Evolutionary conservation across 1,140 invertebrate genomes (phyloP).

Genomic region (Danaus plexippus): DNA sequence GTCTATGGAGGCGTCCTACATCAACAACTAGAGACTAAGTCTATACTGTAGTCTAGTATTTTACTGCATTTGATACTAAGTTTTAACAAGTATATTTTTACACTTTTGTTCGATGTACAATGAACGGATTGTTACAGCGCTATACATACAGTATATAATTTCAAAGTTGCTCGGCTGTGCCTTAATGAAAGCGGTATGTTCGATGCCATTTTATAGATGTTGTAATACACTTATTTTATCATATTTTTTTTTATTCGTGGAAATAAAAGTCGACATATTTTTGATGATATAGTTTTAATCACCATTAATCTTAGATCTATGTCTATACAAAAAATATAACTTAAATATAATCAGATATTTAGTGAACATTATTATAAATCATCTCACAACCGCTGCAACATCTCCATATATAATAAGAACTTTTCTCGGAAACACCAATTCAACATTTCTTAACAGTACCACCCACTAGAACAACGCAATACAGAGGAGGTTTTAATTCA

Average conservation of each 20-base stretch:
- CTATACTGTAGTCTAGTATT: constrained; percentile 5
- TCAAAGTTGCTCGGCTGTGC: constrained; percentile 44
- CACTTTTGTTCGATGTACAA: constrained; percentile 10
- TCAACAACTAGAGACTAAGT: constrained; percentile 39
- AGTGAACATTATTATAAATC: constrained; percentile 69
- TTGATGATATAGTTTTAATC: constrained; percentile 59
- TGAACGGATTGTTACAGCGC: constrained; percentile 6
- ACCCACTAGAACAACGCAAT: constrained; percentile 2
- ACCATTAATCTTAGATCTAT: constrained; percentile 62
- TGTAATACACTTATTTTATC: constrained; percentile 1
- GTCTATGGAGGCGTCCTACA: constrained; percentile 55
- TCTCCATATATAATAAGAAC: constrained; percentile 52
- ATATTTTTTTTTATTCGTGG: constrained; percentile 7
- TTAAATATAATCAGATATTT: constrained; percentile 67
- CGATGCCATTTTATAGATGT: constrained; percentile 1
- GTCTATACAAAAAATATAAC: constrained; percentile 66
- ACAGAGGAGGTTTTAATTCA: too few species aligned
- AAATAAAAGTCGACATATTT: constrained; percentile 35
- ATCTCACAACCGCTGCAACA: constrained; percentile 70
- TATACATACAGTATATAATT: constrained; percentile 13
- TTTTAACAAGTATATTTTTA: constrained; percentile 9
- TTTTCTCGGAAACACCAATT: constrained; percentile 53
- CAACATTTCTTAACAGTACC: constrained; percentile 24
- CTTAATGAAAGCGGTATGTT: constrained; percentile 23
- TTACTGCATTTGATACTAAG: constrained; percentile 21